Conservation (phyloP, 2,797 vertebrate species). For the Thunnus albacares region DNA sequence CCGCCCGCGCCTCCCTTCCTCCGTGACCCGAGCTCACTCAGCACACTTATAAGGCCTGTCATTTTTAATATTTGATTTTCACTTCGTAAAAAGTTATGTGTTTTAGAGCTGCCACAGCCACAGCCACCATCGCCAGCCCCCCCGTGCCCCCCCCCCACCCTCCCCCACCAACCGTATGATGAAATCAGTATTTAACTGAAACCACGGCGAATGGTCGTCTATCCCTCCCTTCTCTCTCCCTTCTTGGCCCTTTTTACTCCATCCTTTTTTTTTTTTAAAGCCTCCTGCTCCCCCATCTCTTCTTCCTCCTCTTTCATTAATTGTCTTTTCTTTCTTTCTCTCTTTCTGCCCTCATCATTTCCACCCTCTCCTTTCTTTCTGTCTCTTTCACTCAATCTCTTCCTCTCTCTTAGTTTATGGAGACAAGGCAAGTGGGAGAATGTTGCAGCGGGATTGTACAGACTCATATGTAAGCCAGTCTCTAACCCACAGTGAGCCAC, state of each 20-base stretch:
- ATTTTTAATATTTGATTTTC: slow-evolving; percentile 99
- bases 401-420: slow-evolving; percentile 53
- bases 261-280: slow-evolving; percentile 65
- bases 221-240: slow-evolving; percentile 38
- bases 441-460: slow-evolving; percentile 29
- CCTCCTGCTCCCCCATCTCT: slow-evolving; percentile 47
- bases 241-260: slow-evolving; percentile 59
- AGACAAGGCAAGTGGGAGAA: slow-evolving; percentile 59
- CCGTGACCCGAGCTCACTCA: slow-evolving; percentile 99
- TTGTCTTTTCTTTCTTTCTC: slow-evolving; percentile 78
- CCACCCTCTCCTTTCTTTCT: slow-evolving; percentile 62
- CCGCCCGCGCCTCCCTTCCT: slow-evolving; percentile 98
- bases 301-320: slow-evolving; percentile 62
- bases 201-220: slow-evolving; percentile 71
- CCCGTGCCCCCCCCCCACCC: not conserved
- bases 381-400: slow-evolving; percentile 70
- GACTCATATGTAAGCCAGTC: slow-evolving; percentile 43
- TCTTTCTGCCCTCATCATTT: slow-evolving; percentile 67
- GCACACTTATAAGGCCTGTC: slow-evolving; percentile 99
- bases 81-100: slow-evolving; percentile 99
- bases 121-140: slow-evolving; percentile 23
- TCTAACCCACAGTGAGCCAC: slow-evolving; percentile 46
- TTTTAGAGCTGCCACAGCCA: slow-evolving; percentile 91
- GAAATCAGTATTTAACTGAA: slow-evolving; percentile 95
- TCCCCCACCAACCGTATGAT: slow-evolving; percentile 85